Conservation (phyloP, 2,888 invertebrate species). For the Hirtodrosophila trivittata region DNA sequence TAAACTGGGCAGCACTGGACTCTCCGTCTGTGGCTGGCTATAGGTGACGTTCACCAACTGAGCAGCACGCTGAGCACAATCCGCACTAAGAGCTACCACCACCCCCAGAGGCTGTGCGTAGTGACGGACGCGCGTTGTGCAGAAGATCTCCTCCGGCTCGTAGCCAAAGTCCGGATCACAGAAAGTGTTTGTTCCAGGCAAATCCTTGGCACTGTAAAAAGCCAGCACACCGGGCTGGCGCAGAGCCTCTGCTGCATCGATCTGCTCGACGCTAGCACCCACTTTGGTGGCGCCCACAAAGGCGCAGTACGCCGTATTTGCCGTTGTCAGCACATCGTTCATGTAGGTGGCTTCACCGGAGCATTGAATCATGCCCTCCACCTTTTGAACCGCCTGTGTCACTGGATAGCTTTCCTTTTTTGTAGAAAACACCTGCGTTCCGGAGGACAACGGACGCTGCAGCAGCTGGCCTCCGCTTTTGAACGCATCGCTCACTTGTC, state of each 20-base stretch:
- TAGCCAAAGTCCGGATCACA: slow-evolving; percentile 85
- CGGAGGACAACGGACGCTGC: slow-evolving; percentile 87
- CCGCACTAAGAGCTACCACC: slow-evolving; percentile 87
- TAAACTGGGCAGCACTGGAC: slow-evolving; percentile 75
- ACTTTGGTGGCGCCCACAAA: slow-evolving; percentile 87
- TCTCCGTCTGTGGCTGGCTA: slow-evolving; percentile 54
- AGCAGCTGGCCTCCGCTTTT: slow-evolving; percentile 84
- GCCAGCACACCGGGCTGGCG: slow-evolving; percentile 87
- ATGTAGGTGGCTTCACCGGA: slow-evolving; percentile 91
- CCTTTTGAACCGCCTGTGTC: slow-evolving; percentile 90
- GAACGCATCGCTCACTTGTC: slow-evolving; percentile 67
- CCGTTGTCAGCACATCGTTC: slow-evolving; percentile 88
- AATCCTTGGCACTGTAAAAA: slow-evolving; percentile 86
- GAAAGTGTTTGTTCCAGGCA: slow-evolving; percentile 84
- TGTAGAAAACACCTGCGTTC: slow-evolving; percentile 88
- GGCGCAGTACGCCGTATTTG: slow-evolving; percentile 86
- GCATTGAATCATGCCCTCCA: slow-evolving; percentile 88
- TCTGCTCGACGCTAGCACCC: slow-evolving; percentile 84
- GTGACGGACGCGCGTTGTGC: slow-evolving; percentile 83
- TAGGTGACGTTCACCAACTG: slow-evolving; percentile 85
- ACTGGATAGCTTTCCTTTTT: slow-evolving; percentile 89
- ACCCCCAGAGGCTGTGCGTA: slow-evolving; percentile 91
- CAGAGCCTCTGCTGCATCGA: slow-evolving; percentile 85
- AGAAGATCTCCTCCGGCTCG: slow-evolving; percentile 82
- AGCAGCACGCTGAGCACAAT: slow-evolving; percentile 86